A percentile compares a stretch with the other conserved stretches of the same genome.
Conservation (phyloP, 2,113 vertebrate species). For the Spilogale gracilis region DNA sequence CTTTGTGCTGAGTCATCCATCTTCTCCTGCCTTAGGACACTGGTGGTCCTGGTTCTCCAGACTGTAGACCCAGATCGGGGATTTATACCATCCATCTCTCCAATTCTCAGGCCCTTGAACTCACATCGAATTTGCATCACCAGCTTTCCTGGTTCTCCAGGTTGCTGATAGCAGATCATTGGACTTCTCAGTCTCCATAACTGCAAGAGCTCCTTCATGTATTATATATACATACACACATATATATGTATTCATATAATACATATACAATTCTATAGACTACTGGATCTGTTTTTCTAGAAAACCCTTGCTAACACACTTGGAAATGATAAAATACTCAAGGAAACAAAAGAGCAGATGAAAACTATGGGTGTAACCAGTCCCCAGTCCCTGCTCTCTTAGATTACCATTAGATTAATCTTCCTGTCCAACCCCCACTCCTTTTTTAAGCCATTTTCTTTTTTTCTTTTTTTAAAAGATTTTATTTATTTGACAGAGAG, state of each 20-base stretch:
- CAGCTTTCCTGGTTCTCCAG: neutral
- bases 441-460: neutral
- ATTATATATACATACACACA: neutral
- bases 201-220: neutral
- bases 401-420: neutral
- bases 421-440: neutral
- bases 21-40: neutral
- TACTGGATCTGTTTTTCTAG: neutral
- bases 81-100: neutral
- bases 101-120: neutral
- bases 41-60: neutral
- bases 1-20: neutral
- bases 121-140: neutral
- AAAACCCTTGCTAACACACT: neutral
- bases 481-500: no score
- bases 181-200: neutral
- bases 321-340: constrained; percentile 33
- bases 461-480: neutral
- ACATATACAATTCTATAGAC: neutral
- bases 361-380: neutral
- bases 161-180: neutral
- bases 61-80: neutral
- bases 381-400: neutral
- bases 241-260: neutral
- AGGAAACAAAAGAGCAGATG: neutral